Percentiles rank a stretch among this genome's conserved stretches.
Evolutionary conservation across 2,113 vertebrate species (phyloP).

Genomic region (Aythya baeri): DNA sequence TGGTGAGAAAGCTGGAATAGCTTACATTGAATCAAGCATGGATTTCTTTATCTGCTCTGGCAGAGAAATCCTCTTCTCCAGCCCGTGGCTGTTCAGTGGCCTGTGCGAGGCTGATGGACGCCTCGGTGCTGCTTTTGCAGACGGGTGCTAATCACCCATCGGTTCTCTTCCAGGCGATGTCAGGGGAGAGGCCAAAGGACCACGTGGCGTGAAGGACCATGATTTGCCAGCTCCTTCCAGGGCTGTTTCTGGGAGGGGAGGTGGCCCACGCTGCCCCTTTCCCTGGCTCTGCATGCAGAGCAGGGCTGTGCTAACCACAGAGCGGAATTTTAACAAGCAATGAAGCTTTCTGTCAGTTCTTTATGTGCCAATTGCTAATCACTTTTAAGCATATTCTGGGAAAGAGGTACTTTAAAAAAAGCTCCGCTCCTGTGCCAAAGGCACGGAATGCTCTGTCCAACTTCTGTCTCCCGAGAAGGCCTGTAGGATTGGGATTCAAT

Average conservation of each 20-base stretch:
- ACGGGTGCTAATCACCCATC: not conserved
- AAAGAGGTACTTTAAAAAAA: not conserved
- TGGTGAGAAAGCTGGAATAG: not conserved
- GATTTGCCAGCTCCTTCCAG: not conserved
- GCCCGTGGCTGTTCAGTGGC: not conserved
- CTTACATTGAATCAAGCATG: not conserved
- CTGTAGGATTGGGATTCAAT: slow-evolving; percentile 31
- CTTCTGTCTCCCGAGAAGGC: not conserved
- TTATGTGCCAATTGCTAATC: not conserved
- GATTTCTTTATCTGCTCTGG: not conserved
- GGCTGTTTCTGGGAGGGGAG: not conserved
- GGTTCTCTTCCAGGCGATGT: not conserved
- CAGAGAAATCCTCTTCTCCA: not conserved
- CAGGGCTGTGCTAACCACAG: not conserved
- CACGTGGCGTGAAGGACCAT: not conserved
- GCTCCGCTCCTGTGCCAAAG: not conserved
- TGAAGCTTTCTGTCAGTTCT: not conserved
- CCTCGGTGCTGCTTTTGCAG: not conserved
- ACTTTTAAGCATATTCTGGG: not conserved
- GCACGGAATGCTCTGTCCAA: not conserved
- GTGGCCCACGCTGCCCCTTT: not conserved
- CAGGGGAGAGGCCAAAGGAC: not conserved
- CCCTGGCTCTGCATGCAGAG: not conserved
- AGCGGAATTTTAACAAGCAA: not conserved
- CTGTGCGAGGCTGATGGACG: not conserved